Conservation (phyloP, 2,888 invertebrate genomes). For the Scelioninae gen. 1 region DNA sequence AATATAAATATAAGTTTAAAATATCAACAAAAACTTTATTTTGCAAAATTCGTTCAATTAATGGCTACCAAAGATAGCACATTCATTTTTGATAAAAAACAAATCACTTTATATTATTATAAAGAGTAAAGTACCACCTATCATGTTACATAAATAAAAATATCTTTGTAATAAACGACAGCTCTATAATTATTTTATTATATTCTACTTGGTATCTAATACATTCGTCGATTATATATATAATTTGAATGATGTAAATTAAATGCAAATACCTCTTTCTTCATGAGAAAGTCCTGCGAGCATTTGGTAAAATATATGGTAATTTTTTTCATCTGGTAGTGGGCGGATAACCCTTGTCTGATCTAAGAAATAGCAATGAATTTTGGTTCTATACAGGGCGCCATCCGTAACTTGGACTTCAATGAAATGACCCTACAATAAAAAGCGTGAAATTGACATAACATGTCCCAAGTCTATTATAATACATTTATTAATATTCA, state of each 20-base stretch:
- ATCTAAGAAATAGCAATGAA: slow-evolving; percentile 97
- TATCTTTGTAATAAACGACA: no score
- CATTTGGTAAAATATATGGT: slow-evolving; percentile 98
- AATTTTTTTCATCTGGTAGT: slow-evolving; percentile 95
- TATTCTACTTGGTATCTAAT: no score
- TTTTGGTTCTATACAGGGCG: slow-evolving; percentile 96
- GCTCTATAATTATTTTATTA: no score
- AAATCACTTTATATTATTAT: no score
- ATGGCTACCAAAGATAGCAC: no score
- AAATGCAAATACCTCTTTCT: slow-evolving; percentile 87
- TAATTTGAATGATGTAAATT: background rate
- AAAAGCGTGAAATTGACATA: slow-evolving; percentile 5
- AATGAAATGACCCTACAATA: slow-evolving; percentile 93
- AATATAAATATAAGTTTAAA: no score
- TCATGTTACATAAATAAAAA: no score
- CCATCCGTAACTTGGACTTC: slow-evolving; percentile 98
- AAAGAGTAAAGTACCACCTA: no score
- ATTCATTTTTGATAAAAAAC: no score
- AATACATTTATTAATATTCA: slow-evolving; percentile 6
- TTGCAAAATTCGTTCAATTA: no score
- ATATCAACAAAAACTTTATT: no score
- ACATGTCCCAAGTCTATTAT: background rate
- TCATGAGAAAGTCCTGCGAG: slow-evolving; percentile 94
- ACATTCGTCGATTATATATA: background rate
- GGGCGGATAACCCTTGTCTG: slow-evolving; percentile 96